Percentiles rank a stretch among this genome's conserved stretches.
Evolutionary conservation across 2,888 invertebrate genomes (phyloP).

Genomic region (Cabera pusaria): DNA sequence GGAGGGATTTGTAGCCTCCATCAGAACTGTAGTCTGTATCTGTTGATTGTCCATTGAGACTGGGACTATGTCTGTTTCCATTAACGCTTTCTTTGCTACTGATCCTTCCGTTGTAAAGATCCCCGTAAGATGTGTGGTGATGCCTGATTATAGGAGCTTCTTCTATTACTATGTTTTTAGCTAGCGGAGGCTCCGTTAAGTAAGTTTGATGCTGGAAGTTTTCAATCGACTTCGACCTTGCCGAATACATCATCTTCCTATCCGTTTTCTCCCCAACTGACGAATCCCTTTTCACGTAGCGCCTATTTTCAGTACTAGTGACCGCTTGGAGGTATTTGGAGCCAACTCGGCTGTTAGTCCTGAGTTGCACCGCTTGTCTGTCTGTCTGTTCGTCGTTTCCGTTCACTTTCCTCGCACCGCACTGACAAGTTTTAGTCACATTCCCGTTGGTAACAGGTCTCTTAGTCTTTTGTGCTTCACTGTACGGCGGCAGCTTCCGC

Average conservation of each 20-base stretch:
- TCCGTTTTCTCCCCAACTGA: constrained; percentile 65
- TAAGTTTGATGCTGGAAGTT: constrained; percentile 67
- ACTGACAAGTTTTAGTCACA: constrained; percentile 67
- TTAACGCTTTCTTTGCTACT: constrained; percentile 73
- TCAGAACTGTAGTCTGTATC: constrained; percentile 80
- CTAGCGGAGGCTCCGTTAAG: constrained; percentile 49
- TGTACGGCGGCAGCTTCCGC: constrained; percentile 78
- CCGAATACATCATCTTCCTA: constrained; percentile 56
- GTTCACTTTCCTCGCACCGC: constrained; percentile 70
- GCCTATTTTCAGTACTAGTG: constrained; percentile 56
- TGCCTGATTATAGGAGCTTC: constrained; percentile 63
- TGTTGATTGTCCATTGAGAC: constrained; percentile 71
- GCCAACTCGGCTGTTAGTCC: constrained; percentile 74
- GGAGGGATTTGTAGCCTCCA: constrained; percentile 79
- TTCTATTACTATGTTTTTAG: constrained; percentile 58
- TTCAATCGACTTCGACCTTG: constrained; percentile 76
- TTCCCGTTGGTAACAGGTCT: constrained; percentile 71
- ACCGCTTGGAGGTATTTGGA: constrained; percentile 76
- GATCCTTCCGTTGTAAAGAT: constrained; percentile 70
- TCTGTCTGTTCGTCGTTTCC: constrained; percentile 55
- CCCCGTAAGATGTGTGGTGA: constrained; percentile 74
- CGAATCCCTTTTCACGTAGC: constrained; percentile 68
- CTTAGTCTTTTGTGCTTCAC: constrained; percentile 82
- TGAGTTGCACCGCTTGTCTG: constrained; percentile 61
- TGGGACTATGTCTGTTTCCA: constrained; percentile 69